Percentiles rank a stretch among this genome's conserved stretches.
Evolutionary conservation across 2,888 invertebrate species (phyloP).

Genomic region (Drosophila austrosaltans): DNA sequence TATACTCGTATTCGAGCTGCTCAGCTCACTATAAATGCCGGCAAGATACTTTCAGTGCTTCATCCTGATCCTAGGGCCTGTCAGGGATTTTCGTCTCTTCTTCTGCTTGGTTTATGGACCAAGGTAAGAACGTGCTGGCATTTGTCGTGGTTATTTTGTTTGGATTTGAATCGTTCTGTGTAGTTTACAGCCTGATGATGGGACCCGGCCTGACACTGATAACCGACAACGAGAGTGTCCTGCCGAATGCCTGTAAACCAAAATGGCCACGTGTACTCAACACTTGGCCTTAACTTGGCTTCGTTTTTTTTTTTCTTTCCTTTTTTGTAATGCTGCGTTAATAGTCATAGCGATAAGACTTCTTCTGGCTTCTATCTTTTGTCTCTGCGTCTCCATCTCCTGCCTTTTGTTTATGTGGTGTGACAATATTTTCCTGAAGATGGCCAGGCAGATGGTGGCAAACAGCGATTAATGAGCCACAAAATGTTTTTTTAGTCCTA

Average conservation of each 20-base stretch:
- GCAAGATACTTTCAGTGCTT: slow-evolving; percentile 44
- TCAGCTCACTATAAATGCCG: slow-evolving; percentile 58
- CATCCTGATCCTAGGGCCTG: slow-evolving; percentile 44
- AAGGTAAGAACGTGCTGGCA: slow-evolving; percentile 76
- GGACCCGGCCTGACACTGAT: slow-evolving; percentile 57
- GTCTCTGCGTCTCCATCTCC: neutral
- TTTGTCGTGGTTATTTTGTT: slow-evolving; percentile 77
- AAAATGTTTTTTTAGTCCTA: neutral
- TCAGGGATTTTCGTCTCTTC: slow-evolving; percentile 41
- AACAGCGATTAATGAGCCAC: neutral
- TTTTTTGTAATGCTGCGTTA: slow-evolving; percentile 65
- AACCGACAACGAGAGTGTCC: slow-evolving; percentile 33
- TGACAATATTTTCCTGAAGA: slow-evolving; percentile 26
- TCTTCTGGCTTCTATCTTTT: slow-evolving; percentile 8
- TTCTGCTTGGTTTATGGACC: slow-evolving; percentile 61
- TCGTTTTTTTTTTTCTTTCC: slow-evolving; percentile 15
- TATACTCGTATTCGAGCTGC: slow-evolving; percentile 72
- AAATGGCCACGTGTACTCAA: slow-evolving; percentile 56
- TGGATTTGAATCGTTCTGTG: slow-evolving; percentile 71
- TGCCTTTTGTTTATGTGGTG: slow-evolving; percentile 30
- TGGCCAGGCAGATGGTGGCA: slow-evolving; percentile 4
- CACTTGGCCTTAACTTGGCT: slow-evolving; percentile 66
- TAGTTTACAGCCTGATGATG: slow-evolving; percentile 73
- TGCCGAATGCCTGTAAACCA: slow-evolving; percentile 31
- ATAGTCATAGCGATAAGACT: slow-evolving; percentile 68